Conservation (phyloP, 37 sponge, comb jelly and placozoan genomes). For the Spongilla lacustris region DNA sequence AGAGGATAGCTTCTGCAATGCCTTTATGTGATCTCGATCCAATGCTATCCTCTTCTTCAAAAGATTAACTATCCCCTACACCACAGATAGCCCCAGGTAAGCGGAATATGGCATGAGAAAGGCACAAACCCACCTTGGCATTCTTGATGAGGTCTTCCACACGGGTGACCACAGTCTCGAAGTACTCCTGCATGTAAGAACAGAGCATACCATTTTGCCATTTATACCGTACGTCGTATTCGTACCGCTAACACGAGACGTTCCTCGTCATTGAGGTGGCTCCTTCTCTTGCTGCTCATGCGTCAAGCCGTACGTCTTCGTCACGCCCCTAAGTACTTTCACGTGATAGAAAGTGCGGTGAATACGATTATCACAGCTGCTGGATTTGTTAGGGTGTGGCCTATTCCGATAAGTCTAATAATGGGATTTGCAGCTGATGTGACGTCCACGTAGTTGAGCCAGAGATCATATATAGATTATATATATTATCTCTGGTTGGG, state of each 20-base stretch:
- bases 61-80: conserved; percentile 29
- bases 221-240: too few species aligned
- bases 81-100: not conserved
- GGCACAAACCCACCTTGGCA: not conserved
- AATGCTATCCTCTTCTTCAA: conserved; percentile 52
- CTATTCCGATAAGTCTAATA: too few species aligned
- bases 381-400: too few species aligned
- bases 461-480: too few species aligned
- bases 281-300: not conserved
- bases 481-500: too few species aligned
- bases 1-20: conserved; percentile 34
- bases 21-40: conserved; percentile 49
- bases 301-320: not conserved
- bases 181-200: conserved; percentile 32
- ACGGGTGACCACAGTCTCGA: conserved; percentile 26
- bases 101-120: too few species aligned
- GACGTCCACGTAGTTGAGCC: too few species aligned
- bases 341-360: not conserved
- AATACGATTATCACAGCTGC: too few species aligned
- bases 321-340: not conserved
- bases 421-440: too few species aligned
- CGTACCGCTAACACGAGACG: not conserved
- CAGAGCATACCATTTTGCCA: not conserved
- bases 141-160: conserved; percentile 32
- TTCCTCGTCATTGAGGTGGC: not conserved